Base-by-base conservation (phyloP, 1,140 invertebrate species). In the Steinernema khuongi region DNA sequence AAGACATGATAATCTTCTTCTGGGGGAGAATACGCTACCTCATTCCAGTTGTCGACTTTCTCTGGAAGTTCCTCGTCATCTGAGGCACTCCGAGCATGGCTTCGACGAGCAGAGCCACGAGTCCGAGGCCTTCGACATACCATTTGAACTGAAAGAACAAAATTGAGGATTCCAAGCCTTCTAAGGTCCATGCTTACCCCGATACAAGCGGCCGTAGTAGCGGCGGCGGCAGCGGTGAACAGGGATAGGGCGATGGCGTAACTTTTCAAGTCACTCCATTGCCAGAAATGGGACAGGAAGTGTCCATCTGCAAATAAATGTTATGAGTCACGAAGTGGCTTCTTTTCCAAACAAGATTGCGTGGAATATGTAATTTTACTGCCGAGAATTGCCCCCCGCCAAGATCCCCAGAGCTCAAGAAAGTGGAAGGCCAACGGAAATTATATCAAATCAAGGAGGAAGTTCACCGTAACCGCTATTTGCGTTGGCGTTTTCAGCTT, bases 221-320 rank as follows among this genome's bases (percentile, higher is more conserved):
- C 85, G 36, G 92, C 92, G 28, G 92, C 90, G 2, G 92, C 84
- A 19, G 91, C 89, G 70, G 92, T 91, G 86, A 99, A 95, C 0
- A 92, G 88, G 67, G 92, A 86, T 88, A 96, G 91, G 85, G 94
- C 98, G 83, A 97, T 92, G 74, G 98, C 81, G 83, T 97, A 99
- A 60, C 94, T 97, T 85, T 92, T 91, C 85, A 98, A 96, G 87
- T 98, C 94, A 73, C 94, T 96, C 96, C 96, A 99, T 84, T 93
- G 91, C 96, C 96, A 99, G 89, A 99, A 99, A 87, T 92, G 92
- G 17, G 75, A 72, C n/a, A 81, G 29, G 43, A 84, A 74, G 60
- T 84, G 50, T 32, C 83, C 83, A 26, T 77, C 83, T 84, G 73
- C n/a, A 74, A 84, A 83, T 4, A 60, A 4, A 11, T 4, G n/a